phyloP scores from a whole-genome alignment of 2,888 invertebrate genomes.

The Eurytoma adleriae region DNA sequence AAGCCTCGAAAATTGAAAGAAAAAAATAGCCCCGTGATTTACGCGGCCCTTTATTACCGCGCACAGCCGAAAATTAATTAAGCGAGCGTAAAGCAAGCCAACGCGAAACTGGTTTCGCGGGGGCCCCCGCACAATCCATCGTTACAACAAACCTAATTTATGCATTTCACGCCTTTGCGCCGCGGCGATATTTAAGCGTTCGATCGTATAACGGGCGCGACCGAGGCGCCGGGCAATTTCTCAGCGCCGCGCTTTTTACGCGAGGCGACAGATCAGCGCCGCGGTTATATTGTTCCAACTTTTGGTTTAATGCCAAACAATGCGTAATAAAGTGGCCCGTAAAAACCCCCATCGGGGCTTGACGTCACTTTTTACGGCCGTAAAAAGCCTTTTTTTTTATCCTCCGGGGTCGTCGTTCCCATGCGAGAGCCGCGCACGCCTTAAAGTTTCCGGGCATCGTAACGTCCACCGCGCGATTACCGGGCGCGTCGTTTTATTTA shows the following conservation, averaged over 20 bases:
- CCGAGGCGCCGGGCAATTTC: constrained; percentile 44
- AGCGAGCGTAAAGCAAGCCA: neutral
- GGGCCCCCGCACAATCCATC: constrained; percentile 24
- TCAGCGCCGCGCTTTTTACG: constrained; percentile 34
- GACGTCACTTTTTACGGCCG: constrained; percentile 38
- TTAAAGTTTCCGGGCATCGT: neutral
- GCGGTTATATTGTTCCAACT: constrained; percentile 43
- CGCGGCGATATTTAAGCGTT: neutral
- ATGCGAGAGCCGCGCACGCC: neutral
- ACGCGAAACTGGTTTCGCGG: neutral
- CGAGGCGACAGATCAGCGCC: constrained; percentile 36
- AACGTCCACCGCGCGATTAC: neutral
- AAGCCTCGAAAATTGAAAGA: neutral
- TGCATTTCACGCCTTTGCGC: constrained; percentile 31
- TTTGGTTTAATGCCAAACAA: constrained; percentile 55
- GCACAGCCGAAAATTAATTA: neutral
- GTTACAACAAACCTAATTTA: constrained; percentile 30
- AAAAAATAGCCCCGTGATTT: neutral
- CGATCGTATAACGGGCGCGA: neutral
- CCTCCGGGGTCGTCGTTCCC: neutral
- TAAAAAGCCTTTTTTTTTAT: neutral
- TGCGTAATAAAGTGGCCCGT: constrained; percentile 51
- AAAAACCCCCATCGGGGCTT: constrained; percentile 25
- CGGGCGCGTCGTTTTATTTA: too few relatives aligned
- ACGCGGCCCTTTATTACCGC: neutral